A percentile compares a stretch with the other conserved stretches of the same genome.
Conservation (phyloP, 2,888 invertebrate genomes). For the Platycheirus rosarum region DNA sequence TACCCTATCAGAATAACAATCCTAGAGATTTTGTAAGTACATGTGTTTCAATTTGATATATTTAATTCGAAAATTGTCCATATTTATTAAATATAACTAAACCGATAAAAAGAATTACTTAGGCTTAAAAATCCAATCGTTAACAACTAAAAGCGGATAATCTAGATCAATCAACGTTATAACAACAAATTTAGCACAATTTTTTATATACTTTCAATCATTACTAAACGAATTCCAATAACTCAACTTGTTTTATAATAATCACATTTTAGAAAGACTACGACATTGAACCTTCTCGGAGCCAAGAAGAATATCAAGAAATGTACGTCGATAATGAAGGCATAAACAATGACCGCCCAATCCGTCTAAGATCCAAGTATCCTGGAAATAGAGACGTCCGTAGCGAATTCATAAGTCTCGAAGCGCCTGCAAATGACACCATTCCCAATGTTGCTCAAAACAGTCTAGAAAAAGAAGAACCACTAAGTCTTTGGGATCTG, state of each 20-base stretch:
- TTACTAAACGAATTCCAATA: no score
- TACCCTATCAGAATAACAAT: constrained; percentile 62
- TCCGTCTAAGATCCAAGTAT: constrained; percentile 80
- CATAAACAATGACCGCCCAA: constrained; percentile 79
- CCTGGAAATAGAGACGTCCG: constrained; percentile 81
- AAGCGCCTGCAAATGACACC: constrained; percentile 73
- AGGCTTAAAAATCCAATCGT: no score
- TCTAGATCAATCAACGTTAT: no score
- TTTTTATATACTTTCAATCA: no score
- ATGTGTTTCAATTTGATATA: no score
- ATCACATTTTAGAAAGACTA: constrained; percentile 78
- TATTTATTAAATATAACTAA: no score
- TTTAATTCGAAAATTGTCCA: no score
- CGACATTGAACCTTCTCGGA: constrained; percentile 76
- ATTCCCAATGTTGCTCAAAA: constrained; percentile 75
- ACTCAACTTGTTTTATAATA: no score
- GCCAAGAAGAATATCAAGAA: constrained; percentile 80
- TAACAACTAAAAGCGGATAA: no score
- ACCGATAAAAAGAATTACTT: no score
- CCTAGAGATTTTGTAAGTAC: constrained; percentile 74
- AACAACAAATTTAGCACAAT: no score
- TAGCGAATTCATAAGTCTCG: constrained; percentile 77
- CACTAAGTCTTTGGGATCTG: constrained; percentile 83
- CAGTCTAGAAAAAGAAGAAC: constrained; percentile 76
- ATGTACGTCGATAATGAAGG: constrained; percentile 80